A percentile compares a stretch with the other conserved stretches of the same genome.
These are phyloP conservation scores for Neoarius graeffei DNA, from an alignment of 2,113 vertebrate species.

Conservation along the genomic window DNA sequence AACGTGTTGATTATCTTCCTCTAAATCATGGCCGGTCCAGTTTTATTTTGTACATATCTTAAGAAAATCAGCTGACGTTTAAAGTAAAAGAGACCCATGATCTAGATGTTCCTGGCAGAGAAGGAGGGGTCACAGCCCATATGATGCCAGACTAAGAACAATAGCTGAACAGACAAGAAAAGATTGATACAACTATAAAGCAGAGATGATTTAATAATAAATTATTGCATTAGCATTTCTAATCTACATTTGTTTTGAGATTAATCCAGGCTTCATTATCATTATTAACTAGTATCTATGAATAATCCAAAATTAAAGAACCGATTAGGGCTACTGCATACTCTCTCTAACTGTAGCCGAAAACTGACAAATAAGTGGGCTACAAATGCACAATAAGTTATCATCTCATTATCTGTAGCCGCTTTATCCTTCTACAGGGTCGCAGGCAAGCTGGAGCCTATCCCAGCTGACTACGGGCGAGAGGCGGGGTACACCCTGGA, in stretches of 20 bases:
- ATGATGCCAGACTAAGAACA: constrained; percentile 8
- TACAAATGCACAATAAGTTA: background rate
- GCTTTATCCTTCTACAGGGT: no score
- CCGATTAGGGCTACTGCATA: no score
- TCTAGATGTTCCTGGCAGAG: background rate
- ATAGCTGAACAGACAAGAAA: background rate
- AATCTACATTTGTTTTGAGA: no score
- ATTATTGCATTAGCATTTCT: no score
- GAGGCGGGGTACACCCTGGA: no score
- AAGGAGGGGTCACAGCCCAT: constrained; percentile 16
- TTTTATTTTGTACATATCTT: background rate
- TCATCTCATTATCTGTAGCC: no score
- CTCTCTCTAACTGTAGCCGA: no score
- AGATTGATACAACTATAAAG: background rate
- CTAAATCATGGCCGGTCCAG: background rate
- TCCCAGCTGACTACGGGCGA: no score
- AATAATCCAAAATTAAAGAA: no score
- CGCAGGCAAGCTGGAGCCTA: no score
- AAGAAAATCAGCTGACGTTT: background rate
- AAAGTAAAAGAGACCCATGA: background rate
- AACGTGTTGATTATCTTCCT: background rate
- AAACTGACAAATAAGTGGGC: background rate
- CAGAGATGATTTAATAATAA: background rate
- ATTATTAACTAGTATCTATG: no score
- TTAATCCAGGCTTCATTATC: no score